Percentiles rank a stretch among this genome's conserved stretches.
Conservation (phyloP, 2,888 invertebrate species). For the Subacronicta megacephala region DNA sequence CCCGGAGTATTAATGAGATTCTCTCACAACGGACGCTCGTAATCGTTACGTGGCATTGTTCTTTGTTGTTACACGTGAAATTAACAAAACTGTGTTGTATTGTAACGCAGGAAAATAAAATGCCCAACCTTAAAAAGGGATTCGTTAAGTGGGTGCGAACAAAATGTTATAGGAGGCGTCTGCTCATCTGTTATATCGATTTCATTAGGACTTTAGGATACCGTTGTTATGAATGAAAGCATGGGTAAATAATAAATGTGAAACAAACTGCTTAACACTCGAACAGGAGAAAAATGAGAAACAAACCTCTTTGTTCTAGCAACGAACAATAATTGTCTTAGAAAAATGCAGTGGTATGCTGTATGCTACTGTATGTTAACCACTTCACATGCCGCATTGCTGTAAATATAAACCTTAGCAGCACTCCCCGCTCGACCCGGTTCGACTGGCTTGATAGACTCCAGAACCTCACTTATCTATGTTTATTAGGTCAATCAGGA, state of each 20-base stretch:
- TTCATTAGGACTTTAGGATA: slow-evolving; percentile 23
- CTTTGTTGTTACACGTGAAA: slow-evolving; percentile 59
- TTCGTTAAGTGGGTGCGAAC: slow-evolving; percentile 21
- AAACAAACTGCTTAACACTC: too few relatives aligned
- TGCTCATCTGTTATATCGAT: slow-evolving; percentile 7
- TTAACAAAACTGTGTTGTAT: slow-evolving; percentile 44
- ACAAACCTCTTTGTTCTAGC: slow-evolving; percentile 9
- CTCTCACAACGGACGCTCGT: slow-evolving; percentile 59
- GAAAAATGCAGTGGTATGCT: slow-evolving; percentile 21
- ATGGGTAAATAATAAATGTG: background rate
- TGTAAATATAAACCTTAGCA: slow-evolving; percentile 77
- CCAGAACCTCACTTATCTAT: slow-evolving; percentile 76
- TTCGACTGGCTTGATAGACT: slow-evolving; percentile 78
- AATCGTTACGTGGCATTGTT: slow-evolving; percentile 69
- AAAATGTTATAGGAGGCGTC: slow-evolving; percentile 12
- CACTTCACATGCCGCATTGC: slow-evolving; percentile 73
- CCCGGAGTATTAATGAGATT: slow-evolving; percentile 68
- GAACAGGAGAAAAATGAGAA: background rate
- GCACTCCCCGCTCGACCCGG: slow-evolving; percentile 66
- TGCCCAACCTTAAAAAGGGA: slow-evolving; percentile 5
- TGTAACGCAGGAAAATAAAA: slow-evolving; percentile 23
- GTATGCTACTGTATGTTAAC: slow-evolving; percentile 45
- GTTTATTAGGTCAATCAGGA: slow-evolving; percentile 83
- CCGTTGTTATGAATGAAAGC: slow-evolving; percentile 22
- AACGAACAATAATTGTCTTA: slow-evolving; percentile 8